Evolutionary conservation across 2,888 invertebrate genomes (phyloP).

Genomic region (Melitaea athalia): DNA sequence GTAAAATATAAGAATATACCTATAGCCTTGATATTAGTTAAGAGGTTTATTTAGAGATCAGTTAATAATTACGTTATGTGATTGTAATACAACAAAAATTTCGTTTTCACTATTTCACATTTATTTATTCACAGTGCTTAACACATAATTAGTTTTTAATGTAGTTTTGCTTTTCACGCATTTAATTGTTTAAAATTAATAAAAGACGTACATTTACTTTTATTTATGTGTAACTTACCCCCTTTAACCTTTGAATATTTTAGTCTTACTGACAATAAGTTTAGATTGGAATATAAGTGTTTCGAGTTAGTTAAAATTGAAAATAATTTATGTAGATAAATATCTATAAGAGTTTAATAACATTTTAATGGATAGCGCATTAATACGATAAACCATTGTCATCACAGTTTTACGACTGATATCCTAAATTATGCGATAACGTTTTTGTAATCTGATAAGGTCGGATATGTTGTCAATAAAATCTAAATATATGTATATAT

Average conservation of each 20-base stretch:
- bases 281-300: background rate
- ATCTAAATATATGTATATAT: too few relatives aligned
- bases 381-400: conserved; percentile 28
- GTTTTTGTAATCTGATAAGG: conserved; percentile 40
- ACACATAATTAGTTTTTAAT: background rate
- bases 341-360: conserved; percentile 8
- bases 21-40: background rate
- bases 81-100: background rate
- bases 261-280: background rate
- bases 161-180: background rate
- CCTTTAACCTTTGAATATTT: background rate
- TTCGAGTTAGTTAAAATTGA: background rate
- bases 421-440: conserved; percentile 36
- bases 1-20: background rate
- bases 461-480: conserved; percentile 40
- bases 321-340: background rate
- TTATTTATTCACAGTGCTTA: conserved; percentile 3
- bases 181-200: background rate
- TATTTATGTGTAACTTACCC: background rate
- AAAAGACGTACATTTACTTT: background rate
- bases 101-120: background rate
- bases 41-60: conserved; percentile 1
- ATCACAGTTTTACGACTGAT: conserved; percentile 40
- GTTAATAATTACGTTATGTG: background rate
- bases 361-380: background rate